Percentiles rank a stretch among this genome's conserved stretches.
These are phyloP conservation scores for Argentina silus DNA, from an alignment of 2,797 vertebrate species.

Conservation along the genomic window DNA sequence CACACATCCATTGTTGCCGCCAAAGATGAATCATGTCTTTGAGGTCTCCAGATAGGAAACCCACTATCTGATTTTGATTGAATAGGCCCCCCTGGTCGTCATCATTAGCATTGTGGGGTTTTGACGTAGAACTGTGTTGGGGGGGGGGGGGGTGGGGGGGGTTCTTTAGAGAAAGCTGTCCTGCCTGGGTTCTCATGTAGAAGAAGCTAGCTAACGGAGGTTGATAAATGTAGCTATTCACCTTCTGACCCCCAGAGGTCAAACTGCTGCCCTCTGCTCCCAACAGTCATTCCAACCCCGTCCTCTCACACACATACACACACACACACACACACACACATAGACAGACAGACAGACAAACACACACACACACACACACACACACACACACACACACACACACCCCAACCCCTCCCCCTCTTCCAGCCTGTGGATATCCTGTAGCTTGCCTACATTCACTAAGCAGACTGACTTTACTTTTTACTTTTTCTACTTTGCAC, in stretches of 20 bases:
- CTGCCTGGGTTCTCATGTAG: slow-evolving; percentile 61
- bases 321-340: too few species aligned
- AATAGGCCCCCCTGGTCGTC: slow-evolving; percentile 5
- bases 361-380: too few species aligned
- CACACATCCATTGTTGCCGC: too few species aligned
- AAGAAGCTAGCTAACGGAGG: slow-evolving; percentile 44
- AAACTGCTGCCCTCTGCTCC: slow-evolving; percentile 62
- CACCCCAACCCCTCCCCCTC: slow-evolving; percentile 40
- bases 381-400: too few species aligned
- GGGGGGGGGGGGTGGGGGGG: slow-evolving; percentile 15
- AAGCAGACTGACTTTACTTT: slow-evolving; percentile 16
- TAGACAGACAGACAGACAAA: too few species aligned
- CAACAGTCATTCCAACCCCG: neutral
- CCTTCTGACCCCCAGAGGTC: slow-evolving; percentile 72
- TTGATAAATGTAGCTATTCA: slow-evolving; percentile 79
- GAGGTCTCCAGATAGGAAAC: too few species aligned
- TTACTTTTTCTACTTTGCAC: slow-evolving; percentile 20
- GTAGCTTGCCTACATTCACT: slow-evolving; percentile 42
- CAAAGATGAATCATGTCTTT: too few species aligned
- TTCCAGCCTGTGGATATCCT: slow-evolving; percentile 52
- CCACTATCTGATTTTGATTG: too few species aligned
- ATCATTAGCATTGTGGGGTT: slow-evolving; percentile 32
- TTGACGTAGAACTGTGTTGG: slow-evolving; percentile 53
- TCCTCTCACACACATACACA: neutral
- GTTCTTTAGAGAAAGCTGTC: slow-evolving; percentile 45